Conservation (phyloP, 2,888 invertebrate genomes). For the Athrips mouffetella region DNA sequence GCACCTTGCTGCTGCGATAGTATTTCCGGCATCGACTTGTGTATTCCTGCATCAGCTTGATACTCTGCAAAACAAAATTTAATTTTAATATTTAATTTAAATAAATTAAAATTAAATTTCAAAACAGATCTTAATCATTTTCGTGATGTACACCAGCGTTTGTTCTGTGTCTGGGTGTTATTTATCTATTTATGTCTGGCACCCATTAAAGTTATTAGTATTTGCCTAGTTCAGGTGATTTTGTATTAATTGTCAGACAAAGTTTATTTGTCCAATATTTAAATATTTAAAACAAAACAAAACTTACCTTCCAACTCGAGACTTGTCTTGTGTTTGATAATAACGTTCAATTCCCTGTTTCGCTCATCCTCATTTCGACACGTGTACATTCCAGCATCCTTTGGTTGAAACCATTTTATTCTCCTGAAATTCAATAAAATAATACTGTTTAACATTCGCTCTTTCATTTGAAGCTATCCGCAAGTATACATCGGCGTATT, state of each 20-base stretch:
- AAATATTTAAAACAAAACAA: no score
- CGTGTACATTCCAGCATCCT: conserved; percentile 68
- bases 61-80: conserved; percentile 44
- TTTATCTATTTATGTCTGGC: no score
- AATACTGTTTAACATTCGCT: background rate
- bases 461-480: background rate
- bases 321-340: conserved; percentile 44
- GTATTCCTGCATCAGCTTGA: conserved; percentile 57
- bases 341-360: conserved; percentile 46
- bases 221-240: no score
- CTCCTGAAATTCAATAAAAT: conserved; percentile 45
- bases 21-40: conserved; percentile 50
- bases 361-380: conserved; percentile 56
- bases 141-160: no score
- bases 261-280: no score
- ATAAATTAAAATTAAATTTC: background rate
- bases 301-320: conserved; percentile 43
- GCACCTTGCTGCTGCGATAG: conserved; percentile 46
- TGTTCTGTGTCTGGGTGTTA: no score
- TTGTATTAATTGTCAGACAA: no score
- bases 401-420: conserved; percentile 64
- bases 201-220: no score
- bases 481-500: conserved; percentile 22
- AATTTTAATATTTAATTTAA: background rate
- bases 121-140: no score